Base-by-base conservation (phyloP, 2,888 invertebrate species). In the Stenotaenia linearis region DNA sequence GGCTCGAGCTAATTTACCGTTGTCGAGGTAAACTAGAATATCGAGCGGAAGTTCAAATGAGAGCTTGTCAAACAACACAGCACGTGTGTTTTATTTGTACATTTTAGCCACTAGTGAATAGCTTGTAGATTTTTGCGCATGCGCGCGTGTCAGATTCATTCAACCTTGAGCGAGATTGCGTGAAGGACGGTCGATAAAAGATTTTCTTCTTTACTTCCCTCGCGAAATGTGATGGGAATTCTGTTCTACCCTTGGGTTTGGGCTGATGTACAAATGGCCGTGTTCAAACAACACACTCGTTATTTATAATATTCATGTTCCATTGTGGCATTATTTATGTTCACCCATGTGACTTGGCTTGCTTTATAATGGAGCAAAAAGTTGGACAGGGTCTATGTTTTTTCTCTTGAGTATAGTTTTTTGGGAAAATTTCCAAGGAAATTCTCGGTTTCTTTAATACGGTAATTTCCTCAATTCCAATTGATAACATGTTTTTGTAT, bases 151-250 rank as follows among this genome's bases (percentile, higher is more conserved):
- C 28, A 69, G 69, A 28, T 69, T 69, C 69, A 28, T 69, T 69
- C 69, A 69, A 69, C 69, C 69, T 69, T 69, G 69, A 69, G 69
- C 69, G 32, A 4, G 32, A 32, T 32, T 32, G 32, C 32, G 28
- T 69, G 69, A 69, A 69, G 69, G 69, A 69, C 69, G 69, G 69
- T 69, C 69, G 69, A 69, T 69, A 69, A 50, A 50, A 69, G 69
- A 69, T 69, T 45, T 69, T 69, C 69, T 69, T 28, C 69, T 69
- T 69, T 69, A n/a, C 69, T 69, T 69, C 69, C 69, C 28, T 69
- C 18, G 21, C 18, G 28, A 69, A 69, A 69, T 69, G 69, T 25
- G 69, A 28, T 69, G 69, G 69, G 69, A 69, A 69, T 69, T 69
- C 69, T 69, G 56, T 28, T 25, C 28, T 69, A 69, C 69, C 28